Conservation (phyloP, 1,140 invertebrate species). For the Macrocentrus cingulum region DNA sequence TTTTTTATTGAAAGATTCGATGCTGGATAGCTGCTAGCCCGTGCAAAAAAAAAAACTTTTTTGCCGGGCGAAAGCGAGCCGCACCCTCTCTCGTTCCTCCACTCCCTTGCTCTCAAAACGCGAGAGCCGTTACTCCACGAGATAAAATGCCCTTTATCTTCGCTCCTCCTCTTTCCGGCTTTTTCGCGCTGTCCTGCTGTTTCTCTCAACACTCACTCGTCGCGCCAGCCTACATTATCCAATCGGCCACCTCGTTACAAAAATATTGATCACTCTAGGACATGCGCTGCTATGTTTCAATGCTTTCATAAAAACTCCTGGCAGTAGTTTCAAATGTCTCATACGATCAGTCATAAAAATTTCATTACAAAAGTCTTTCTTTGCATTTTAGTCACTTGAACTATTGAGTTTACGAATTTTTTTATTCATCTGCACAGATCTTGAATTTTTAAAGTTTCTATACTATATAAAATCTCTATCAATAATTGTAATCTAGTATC, state of each 20-base stretch:
- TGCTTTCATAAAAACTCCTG: neutral
- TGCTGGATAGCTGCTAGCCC: conserved; percentile 44
- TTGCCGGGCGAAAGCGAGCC: no score
- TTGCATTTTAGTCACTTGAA: no score
- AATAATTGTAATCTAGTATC: no score
- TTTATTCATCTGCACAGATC: no score
- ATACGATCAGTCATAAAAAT: no score
- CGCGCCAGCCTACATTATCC: conserved; percentile 4
- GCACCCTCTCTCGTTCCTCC: conserved; percentile 19
- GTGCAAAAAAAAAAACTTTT: conserved; percentile 17
- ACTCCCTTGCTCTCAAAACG: conserved; percentile 6
- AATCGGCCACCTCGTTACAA: neutral
- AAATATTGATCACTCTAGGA: neutral
- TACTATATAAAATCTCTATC: no score
- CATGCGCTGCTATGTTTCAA: no score
- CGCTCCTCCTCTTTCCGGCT: conserved; percentile 32
- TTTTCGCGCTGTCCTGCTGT: conserved; percentile 16
- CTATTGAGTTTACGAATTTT: no score
- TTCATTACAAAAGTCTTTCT: no score
- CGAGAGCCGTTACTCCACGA: conserved; percentile 47
- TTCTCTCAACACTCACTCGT: conserved; percentile 15
- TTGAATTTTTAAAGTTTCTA: no score
- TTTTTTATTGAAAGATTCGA: conserved; percentile 61
- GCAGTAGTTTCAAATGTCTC: no score
- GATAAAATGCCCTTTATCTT: conserved; percentile 58